Evolutionary conservation across 2,797 vertebrate species (phyloP).

Genomic region (Menidia menidia): DNA sequence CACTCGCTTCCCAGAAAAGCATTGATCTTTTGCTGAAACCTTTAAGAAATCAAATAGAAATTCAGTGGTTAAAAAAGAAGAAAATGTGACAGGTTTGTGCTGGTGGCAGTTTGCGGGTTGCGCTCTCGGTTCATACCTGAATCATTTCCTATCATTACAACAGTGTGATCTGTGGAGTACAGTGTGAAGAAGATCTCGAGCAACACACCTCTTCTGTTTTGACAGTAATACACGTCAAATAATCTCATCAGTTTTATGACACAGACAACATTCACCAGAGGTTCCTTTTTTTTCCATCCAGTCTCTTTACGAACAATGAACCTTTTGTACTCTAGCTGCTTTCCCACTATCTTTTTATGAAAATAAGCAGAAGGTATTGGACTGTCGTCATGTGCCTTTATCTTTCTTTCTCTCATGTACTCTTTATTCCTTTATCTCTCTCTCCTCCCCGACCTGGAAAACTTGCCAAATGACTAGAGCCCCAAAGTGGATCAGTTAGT

Average conservation of each 20-base stretch:
- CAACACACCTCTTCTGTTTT: slow-evolving; percentile 62
- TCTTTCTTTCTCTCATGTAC: slow-evolving; percentile 39
- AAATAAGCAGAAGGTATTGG: slow-evolving; percentile 67
- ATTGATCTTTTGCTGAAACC: slow-evolving; percentile 76
- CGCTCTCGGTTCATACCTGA: slow-evolving; percentile 40
- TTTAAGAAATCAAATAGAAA: slow-evolving; percentile 43
- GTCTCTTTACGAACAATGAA: slow-evolving; percentile 68
- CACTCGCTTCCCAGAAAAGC: slow-evolving; percentile 47
- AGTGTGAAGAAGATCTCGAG: slow-evolving; percentile 60
- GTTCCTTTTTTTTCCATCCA: slow-evolving; percentile 68
- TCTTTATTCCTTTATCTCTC: slow-evolving; percentile 21
- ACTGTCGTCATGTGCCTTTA: slow-evolving; percentile 66
- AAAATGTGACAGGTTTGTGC: slow-evolving; percentile 69
- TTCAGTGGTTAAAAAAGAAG: slow-evolving; percentile 64
- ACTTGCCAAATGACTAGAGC: slow-evolving; percentile 69
- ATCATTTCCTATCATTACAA: slow-evolving; percentile 58
- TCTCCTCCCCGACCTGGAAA: slow-evolving; percentile 51
- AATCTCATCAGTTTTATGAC: slow-evolving; percentile 69
- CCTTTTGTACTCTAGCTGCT: slow-evolving; percentile 64
- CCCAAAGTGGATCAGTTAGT: slow-evolving; percentile 61
- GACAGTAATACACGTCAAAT: slow-evolving; percentile 56
- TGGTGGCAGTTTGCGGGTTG: slow-evolving; percentile 59
- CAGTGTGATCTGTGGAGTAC: slow-evolving; percentile 51
- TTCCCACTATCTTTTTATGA: slow-evolving; percentile 73
- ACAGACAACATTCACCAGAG: slow-evolving; percentile 44